Conservation (phyloP, 2,888 invertebrate genomes). For the Cyclophora punctaria region DNA sequence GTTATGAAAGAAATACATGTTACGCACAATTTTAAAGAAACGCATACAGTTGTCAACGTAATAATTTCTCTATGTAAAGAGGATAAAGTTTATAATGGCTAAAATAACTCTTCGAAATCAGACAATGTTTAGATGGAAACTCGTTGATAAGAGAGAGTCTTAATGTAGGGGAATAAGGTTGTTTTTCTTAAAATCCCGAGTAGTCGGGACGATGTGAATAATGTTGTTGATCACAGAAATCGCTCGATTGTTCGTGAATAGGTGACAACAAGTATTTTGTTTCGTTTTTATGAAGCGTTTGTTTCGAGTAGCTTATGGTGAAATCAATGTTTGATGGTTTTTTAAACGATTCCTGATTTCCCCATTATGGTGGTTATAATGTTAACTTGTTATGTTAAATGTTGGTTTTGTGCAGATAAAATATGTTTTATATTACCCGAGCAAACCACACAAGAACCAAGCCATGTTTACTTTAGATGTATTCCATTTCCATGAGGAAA, state of each 20-base stretch:
- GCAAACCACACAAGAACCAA: too few species aligned
- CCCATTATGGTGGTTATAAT: slow-evolving; percentile 6
- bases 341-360: slow-evolving; percentile 59
- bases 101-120: slow-evolving; percentile 8
- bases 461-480: too few species aligned
- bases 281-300: slow-evolving; percentile 42
- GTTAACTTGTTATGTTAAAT: too few species aligned
- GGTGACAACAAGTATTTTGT: slow-evolving; percentile 66
- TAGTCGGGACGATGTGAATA: background rate
- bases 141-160: too few species aligned
- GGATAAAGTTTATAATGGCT: slow-evolving; percentile 38
- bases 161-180: too few species aligned
- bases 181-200: too few species aligned
- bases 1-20: slow-evolving; percentile 1
- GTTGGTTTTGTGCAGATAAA: too few species aligned
- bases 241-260: slow-evolving; percentile 61
- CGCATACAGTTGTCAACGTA: slow-evolving; percentile 28
- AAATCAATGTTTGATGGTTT: slow-evolving; percentile 51
- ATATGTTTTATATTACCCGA: too few species aligned
- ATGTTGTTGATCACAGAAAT: slow-evolving; percentile 43
- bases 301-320: slow-evolving; percentile 68
- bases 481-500: too few species aligned
- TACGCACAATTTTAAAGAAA: slow-evolving; percentile 23
- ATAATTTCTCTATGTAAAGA: slow-evolving; percentile 32
- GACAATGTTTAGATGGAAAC: slow-evolving; percentile 5